Percentiles rank a stretch among this genome's conserved stretches.
These are phyloP conservation scores for Pholis gunnellus DNA, from an alignment of 2,113 vertebrate species.

Conservation along the genomic window DNA sequence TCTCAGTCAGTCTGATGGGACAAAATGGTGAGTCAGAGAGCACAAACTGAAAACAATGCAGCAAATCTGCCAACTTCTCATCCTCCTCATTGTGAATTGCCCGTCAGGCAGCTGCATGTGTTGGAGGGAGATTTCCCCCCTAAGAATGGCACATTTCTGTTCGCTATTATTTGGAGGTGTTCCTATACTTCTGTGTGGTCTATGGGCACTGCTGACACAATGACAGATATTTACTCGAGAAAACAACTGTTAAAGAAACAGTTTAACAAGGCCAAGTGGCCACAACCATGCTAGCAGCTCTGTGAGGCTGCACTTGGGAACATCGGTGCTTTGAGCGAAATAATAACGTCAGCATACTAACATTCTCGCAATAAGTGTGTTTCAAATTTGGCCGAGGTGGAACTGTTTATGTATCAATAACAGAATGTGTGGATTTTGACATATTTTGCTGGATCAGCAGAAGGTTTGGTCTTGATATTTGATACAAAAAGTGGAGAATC, in stretches of 20 bases:
- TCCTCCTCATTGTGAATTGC: slow-evolving; percentile 13
- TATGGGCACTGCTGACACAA: neutral
- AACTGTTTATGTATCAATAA: neutral
- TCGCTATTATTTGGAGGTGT: neutral
- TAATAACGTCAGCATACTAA: neutral
- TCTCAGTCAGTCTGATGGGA: slow-evolving; percentile 61
- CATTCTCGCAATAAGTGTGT: no score
- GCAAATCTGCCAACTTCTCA: slow-evolving; percentile 48
- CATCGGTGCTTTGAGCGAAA: neutral
- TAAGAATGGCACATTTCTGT: slow-evolving; percentile 21
- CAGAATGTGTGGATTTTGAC: neutral
- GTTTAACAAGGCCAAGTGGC: neutral
- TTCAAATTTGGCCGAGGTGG: neutral
- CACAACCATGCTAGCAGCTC: neutral
- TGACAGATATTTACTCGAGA: neutral
- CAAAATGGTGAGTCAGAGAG: slow-evolving; percentile 67
- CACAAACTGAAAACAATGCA: slow-evolving; percentile 51
- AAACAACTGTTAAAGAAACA: neutral
- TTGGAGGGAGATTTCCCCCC: neutral
- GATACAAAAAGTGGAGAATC: neutral
- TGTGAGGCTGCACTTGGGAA: neutral
- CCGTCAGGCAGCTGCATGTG: slow-evolving; percentile 30
- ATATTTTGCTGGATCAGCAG: slow-evolving; percentile 5
- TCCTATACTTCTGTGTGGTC: neutral
- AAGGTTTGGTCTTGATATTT: neutral